Evolutionary conservation across 2,113 vertebrate genomes (phyloP), one percentile per base, ranked within the genome.

Genomic region (Oryzias celebensis): DNA sequence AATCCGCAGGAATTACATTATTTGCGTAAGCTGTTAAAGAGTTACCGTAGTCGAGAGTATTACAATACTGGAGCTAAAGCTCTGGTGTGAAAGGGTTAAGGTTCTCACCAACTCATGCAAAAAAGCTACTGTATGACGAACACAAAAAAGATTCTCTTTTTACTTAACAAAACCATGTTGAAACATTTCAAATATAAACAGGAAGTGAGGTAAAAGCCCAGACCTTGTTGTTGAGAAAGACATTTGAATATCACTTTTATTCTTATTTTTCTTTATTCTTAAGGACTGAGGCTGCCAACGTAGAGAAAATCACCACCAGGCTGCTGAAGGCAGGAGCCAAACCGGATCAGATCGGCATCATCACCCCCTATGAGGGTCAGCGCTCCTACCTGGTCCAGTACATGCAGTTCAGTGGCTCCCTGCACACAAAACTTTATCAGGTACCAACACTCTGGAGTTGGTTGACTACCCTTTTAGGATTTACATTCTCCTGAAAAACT

Each of bases 351-450:
- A 99, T 99, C 0, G 97, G 97, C 53, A 98, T 99, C 82, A 99
- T 99, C 79, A 99, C 97, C 0, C 97, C 97, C 0, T 99, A 98
- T 0, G 97, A 98, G 85, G 97, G 97, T 1, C 97, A 99, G 81
- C 92, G 97, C 45, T 99, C 97, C 15, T 99, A 99, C 79, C 90
- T 99, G 91, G 97, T 99, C 77, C 97, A 99, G 83, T 99, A 99
- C 91, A 99, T 99, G 97, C 97, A 99, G 78, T 99, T 99, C 89
- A 99, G 97, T 0, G 97, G 97, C 62, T 99, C 97, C 24, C 87
- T 99, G 81, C 97, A 99, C 84, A 98, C 97, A n/a, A 99, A 99
- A 74, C 95, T 99, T 24, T 99, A 99, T 77, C 97, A 99, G 96
- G 97, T 99, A 88, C 0, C 0, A 4, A 8, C 41, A 42, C 20